phyloP scores from a whole-genome alignment of 1,140 invertebrate species.

The Neodiprion lecontei region DNA sequence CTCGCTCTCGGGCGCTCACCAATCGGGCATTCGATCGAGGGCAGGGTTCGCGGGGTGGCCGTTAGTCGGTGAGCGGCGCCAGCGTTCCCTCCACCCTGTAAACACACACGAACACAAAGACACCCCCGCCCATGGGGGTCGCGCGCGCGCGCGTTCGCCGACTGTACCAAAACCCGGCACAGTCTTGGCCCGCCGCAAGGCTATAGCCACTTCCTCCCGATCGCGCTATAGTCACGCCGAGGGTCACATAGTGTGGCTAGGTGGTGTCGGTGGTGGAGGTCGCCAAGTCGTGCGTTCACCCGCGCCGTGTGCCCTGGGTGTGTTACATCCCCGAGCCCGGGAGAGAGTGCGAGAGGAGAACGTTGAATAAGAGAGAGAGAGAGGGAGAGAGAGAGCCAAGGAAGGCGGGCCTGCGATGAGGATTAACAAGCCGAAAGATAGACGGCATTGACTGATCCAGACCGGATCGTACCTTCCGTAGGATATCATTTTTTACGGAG shows the following conservation, averaged over 20 bases:
- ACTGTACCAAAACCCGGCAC: conserved; percentile 23
- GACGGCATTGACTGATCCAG: no score
- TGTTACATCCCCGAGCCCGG: not conserved
- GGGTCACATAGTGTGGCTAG: conserved; percentile 29
- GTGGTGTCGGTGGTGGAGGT: conserved; percentile 38
- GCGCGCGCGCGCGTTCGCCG: conserved; percentile 32
- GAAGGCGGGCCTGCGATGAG: not conserved
- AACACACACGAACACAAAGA: conserved; percentile 33
- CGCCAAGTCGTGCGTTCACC: conserved; percentile 14
- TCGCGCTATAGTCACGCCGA: conserved; percentile 13
- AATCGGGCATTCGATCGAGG: conserved; percentile 52
- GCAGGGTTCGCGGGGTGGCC: conserved; percentile 30
- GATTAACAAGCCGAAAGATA: no score
- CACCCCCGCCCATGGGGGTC: conserved; percentile 25
- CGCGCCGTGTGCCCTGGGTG: conserved; percentile 19
- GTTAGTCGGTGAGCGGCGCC: conserved; percentile 27
- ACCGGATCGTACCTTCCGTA: no score
- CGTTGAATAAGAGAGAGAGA: conserved; percentile 4
- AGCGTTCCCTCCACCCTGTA: conserved; percentile 26
- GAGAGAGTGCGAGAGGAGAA: conserved; percentile 19
- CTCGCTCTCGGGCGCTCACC: conserved; percentile 37
- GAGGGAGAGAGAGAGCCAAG: conserved; percentile 10
- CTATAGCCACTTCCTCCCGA: conserved; percentile 5
- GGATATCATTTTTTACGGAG: no score
- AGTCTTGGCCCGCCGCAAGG: not conserved